A percentile compares a stretch with the other conserved stretches of the same genome.
Evolutionary conservation across 1,140 invertebrate species (phyloP).

Genomic region (Drosophila dunni): DNA sequence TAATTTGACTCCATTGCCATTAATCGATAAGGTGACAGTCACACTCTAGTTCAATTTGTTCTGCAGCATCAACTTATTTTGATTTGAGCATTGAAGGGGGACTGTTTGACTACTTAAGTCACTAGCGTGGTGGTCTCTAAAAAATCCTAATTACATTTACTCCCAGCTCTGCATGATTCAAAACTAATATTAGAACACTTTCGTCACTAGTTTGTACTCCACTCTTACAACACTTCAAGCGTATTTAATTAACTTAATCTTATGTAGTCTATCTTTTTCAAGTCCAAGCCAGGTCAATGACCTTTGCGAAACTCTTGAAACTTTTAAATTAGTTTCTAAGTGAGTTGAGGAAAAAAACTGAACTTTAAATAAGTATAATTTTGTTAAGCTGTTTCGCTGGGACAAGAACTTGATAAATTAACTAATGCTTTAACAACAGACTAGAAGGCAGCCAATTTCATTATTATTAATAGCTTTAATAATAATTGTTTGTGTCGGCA

Average conservation of each 20-base stretch:
- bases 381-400: slow-evolving; percentile 1
- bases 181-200: no score
- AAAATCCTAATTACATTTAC: no score
- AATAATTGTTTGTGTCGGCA: slow-evolving; percentile 13
- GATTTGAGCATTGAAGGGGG: not conserved
- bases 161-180: no score
- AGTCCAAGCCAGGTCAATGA: not conserved
- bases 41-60: slow-evolving; percentile 6
- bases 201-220: no score
- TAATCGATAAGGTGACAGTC: slow-evolving; percentile 31
- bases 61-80: not conserved
- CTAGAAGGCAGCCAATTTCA: slow-evolving; percentile 13
- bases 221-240: not conserved
- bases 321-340: slow-evolving; percentile 15
- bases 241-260: not conserved
- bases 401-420: slow-evolving; percentile 23
- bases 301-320: slow-evolving; percentile 4
- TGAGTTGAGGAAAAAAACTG: not conserved
- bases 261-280: not conserved
- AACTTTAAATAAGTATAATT: slow-evolving; percentile 7
- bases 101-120: not conserved
- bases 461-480: slow-evolving; percentile 23
- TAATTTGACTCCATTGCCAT: slow-evolving; percentile 14
- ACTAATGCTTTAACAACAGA: slow-evolving; percentile 12
- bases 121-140: not conserved